A percentile compares a stretch with the other conserved stretches of the same genome.
Conservation (phyloP, 2,888 invertebrate species). For the Plusia festucae region DNA sequence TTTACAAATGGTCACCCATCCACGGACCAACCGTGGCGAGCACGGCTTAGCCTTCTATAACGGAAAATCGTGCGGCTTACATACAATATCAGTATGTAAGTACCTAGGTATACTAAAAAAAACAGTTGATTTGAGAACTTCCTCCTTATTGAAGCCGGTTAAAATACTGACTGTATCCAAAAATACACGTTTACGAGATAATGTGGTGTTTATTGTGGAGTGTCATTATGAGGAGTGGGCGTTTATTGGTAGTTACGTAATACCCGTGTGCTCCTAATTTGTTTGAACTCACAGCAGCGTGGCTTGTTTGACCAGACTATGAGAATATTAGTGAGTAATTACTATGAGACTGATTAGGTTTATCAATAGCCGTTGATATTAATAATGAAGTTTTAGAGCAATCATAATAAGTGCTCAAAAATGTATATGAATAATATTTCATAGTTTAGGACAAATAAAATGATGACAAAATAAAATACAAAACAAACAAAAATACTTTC, state of each 20-base stretch:
- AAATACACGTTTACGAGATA: slow-evolving; percentile 1
- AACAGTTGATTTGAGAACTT: no score
- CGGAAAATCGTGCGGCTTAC: no score
- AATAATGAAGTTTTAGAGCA: neutral
- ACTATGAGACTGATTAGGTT: neutral
- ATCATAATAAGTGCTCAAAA: neutral
- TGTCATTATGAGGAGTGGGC: neutral
- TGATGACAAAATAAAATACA: neutral
- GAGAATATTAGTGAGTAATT: neutral
- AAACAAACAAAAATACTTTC: no score
- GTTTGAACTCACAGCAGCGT: neutral
- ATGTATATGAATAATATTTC: neutral
- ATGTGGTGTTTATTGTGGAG: slow-evolving; percentile 3
- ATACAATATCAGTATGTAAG: no score
- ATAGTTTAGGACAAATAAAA: neutral
- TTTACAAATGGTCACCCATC: no score
- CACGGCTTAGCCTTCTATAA: no score
- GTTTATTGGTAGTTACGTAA: slow-evolving; percentile 1
- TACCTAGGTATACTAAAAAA: no score
- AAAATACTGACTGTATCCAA: neutral
- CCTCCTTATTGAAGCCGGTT: no score
- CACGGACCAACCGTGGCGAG: no score
- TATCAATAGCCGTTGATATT: neutral
- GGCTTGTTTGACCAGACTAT: neutral
- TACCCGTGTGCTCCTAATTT: neutral